A percentile compares a stretch with the other conserved stretches of the same genome.
phyloP scores from a whole-genome alignment of 1,140 invertebrate species.

The Leptopilina boulardi region DNA sequence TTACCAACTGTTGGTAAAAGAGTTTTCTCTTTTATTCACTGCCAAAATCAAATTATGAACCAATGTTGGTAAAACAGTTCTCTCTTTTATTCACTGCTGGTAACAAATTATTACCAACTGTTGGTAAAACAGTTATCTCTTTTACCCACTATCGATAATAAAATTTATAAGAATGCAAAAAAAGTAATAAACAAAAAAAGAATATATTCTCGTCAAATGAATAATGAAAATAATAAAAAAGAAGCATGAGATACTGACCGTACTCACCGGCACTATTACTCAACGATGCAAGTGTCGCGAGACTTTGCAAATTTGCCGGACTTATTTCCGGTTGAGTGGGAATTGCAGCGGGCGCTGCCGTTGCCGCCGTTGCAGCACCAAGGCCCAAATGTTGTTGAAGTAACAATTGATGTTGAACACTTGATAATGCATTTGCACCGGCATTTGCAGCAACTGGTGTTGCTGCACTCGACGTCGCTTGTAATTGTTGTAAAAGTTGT shows the following conservation, averaged over 20 bases:
- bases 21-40: no score
- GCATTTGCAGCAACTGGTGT: slow-evolving; percentile 67
- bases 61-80: background rate
- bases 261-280: slow-evolving; percentile 72
- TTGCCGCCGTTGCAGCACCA: slow-evolving; percentile 70
- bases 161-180: background rate
- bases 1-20: no score
- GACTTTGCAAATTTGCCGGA: slow-evolving; percentile 79
- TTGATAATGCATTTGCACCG: slow-evolving; percentile 69
- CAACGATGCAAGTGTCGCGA: slow-evolving; percentile 79
- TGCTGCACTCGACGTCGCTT: slow-evolving; percentile 80
- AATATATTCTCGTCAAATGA: slow-evolving; percentile 21
- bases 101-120: background rate
- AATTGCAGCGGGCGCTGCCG: slow-evolving; percentile 66
- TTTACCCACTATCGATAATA: background rate
- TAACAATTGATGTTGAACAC: slow-evolving; percentile 74
- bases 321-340: slow-evolving; percentile 75
- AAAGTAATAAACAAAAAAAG: slow-evolving; percentile 16
- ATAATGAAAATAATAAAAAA: slow-evolving; percentile 45
- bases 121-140: background rate
- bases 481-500: slow-evolving; percentile 86
- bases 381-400: slow-evolving; percentile 84
- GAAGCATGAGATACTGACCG: slow-evolving; percentile 66
- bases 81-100: background rate
- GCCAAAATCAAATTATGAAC: no score